phyloP scores from a whole-genome alignment of 2,888 invertebrate species.

The Globia sparganii region DNA sequence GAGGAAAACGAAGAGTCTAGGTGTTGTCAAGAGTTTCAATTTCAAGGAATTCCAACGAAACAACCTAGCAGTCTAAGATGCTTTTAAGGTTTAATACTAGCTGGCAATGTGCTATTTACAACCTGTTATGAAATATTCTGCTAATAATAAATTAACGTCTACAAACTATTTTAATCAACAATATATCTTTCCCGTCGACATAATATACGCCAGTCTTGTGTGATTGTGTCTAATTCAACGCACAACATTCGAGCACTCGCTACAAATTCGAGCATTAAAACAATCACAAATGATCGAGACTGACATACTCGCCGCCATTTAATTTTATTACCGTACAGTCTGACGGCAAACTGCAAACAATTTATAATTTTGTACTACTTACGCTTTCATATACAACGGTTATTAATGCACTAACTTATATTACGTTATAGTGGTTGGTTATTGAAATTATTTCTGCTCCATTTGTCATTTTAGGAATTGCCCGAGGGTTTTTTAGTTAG shows the following conservation, averaged over 20 bases:
- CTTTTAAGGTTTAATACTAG: constrained; percentile 27
- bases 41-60: constrained; percentile 14
- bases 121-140: constrained; percentile 18
- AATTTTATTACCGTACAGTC: constrained; percentile 62
- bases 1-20: constrained; percentile 17
- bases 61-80: neutral
- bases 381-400: constrained; percentile 40
- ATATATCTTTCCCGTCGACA: constrained; percentile 34
- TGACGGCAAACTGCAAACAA: constrained; percentile 56
- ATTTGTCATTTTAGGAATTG: constrained; percentile 55
- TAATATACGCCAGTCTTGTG: constrained; percentile 44
- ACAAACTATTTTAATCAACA: constrained; percentile 51
- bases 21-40: constrained; percentile 22
- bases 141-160: constrained; percentile 37
- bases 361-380: constrained; percentile 61
- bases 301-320: constrained; percentile 62
- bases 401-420: constrained; percentile 52
- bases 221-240: constrained; percentile 47
- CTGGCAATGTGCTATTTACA: neutral
- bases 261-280: constrained; percentile 58
- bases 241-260: constrained; percentile 32
- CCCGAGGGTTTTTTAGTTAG: constrained; percentile 40
- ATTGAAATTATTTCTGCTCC: constrained; percentile 52
- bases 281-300: constrained; percentile 61
- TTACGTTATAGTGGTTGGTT: constrained; percentile 23